Base-by-base conservation (phyloP, 2,888 invertebrate genomes). In the Tenthredo scrophulariae region DNA sequence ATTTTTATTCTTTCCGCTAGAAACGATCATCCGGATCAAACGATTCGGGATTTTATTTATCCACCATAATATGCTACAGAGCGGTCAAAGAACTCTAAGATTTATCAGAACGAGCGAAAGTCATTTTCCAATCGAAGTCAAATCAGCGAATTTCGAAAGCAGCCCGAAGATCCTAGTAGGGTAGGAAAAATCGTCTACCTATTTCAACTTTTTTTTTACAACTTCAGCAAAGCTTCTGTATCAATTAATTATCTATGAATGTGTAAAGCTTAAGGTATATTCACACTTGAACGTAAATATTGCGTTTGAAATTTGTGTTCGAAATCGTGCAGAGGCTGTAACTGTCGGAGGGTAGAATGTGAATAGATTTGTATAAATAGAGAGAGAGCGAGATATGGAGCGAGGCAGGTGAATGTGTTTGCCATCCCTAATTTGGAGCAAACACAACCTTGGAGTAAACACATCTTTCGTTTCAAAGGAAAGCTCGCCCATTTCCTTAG, bases 321-420 rank as follows among this genome's bases (percentile, higher is more conserved):
- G 13, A 29, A 29, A 46, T 50, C 9, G 46, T 29, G 50, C 29
- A 54, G 15, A 18, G 54, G 54, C 77, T 2, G 37, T 54, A 7
- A 46, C n/a, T 29, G 9, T 18, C 54, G 33, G 29, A 54, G 40
- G 62, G 33, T 80, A 22, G 62, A 43, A 40, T 40, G 26, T 62
- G 80, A 80, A 80, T 80, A 62, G 80, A 80, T 62, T 80, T 80
- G 80, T 80, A 80, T 80, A 80, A 62, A 80, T 22, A 80, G 58
- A 40, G 5, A n/a, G 72, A 43, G 40, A 37, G 18, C 7, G 18
- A n/a, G n/a, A 13, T 33, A 70, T n/a, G 6, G 54, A 62, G 62
- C 26, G 22, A 50, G 77, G 40, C 22, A 50, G 18, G 58, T 62
- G 62, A 80, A 62, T 58, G 62, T 62, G 80, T 58, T 62, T 62